phyloP scores from a whole-genome alignment of 1,140 invertebrate genomes.

The Hirudo medicinalis region DNA sequence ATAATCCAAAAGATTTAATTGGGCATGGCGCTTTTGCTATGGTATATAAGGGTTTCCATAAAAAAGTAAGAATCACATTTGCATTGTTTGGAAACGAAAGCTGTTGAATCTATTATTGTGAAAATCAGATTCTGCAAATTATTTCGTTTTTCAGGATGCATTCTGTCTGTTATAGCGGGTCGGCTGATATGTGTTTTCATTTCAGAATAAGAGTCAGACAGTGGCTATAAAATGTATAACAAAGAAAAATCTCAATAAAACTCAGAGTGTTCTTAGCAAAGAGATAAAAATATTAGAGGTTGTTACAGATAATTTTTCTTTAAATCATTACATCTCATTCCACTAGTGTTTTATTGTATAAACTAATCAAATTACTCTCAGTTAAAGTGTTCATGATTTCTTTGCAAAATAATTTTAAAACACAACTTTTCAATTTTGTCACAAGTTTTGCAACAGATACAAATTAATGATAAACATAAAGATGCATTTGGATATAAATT shows the following conservation, averaged over 20 bases:
- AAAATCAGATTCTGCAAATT: neutral
- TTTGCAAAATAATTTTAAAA: neutral
- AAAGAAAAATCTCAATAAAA: constrained; percentile 91
- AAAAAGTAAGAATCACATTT: constrained; percentile 54
- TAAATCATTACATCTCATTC: neutral
- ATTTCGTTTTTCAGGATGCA: neutral
- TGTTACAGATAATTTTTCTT: neutral
- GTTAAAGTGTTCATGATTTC: neutral
- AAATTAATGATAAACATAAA: too few relatives aligned
- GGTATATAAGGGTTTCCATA: constrained; percentile 88
- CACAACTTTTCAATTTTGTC: neutral
- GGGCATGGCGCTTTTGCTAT: constrained; percentile 98
- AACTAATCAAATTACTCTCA: neutral
- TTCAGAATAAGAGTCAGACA: constrained; percentile 66
- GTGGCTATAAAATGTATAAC: constrained; percentile 95
- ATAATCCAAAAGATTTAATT: constrained; percentile 86
- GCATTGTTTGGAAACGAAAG: neutral
- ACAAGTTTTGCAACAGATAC: too few relatives aligned
- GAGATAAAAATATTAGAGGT: constrained; percentile 96
- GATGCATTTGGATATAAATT: too few relatives aligned
- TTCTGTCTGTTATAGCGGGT: neutral
- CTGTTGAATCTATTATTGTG: neutral
- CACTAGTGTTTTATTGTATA: neutral
- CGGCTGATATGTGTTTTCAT: constrained; percentile 30
- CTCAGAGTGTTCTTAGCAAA: constrained; percentile 87